Percentiles rank a stretch among this genome's conserved stretches.
These are phyloP conservation scores for Petrocephalus schoutedeni DNA, from an alignment of 2,797 vertebrate genomes.

Conservation along the genomic window DNA sequence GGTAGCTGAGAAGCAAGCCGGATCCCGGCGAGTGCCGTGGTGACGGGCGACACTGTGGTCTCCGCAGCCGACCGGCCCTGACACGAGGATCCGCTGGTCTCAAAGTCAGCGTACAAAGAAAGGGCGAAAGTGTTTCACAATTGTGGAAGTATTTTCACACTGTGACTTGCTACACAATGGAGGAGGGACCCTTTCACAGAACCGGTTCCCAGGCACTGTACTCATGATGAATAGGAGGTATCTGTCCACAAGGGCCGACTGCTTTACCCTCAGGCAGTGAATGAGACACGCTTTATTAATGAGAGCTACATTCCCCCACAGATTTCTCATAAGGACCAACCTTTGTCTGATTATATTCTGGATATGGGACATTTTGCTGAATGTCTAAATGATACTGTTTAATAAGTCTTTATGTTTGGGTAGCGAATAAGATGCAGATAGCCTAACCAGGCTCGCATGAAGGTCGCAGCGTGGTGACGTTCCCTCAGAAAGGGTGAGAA, in stretches of 20 bases:
- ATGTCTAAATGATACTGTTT: neutral
- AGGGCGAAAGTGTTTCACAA: neutral
- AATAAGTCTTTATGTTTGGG: neutral
- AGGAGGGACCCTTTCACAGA: neutral
- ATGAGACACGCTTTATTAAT: neutral
- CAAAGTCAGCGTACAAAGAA: neutral
- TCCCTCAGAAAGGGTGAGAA: neutral
- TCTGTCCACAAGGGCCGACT: conserved; percentile 2
- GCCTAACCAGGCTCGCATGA: no score
- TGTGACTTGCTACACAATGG: neutral
- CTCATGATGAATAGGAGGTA: neutral
- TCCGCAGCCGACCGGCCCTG: neutral
- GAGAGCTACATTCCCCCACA: neutral
- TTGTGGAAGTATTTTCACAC: neutral
- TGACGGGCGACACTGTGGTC: neutral
- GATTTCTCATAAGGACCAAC: neutral
- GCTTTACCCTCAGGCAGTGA: neutral
- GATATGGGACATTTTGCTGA: neutral
- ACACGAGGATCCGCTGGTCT: neutral
- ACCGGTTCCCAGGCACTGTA: neutral
- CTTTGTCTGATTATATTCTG: neutral
- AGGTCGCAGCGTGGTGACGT: no score
- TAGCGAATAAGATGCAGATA: neutral
- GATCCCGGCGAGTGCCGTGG: neutral
- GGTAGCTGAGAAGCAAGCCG: neutral